Percentiles rank a stretch among this genome's conserved stretches.
phyloP scores from a whole-genome alignment of 2,888 invertebrate species.

The Melieria crassipennis region DNA sequence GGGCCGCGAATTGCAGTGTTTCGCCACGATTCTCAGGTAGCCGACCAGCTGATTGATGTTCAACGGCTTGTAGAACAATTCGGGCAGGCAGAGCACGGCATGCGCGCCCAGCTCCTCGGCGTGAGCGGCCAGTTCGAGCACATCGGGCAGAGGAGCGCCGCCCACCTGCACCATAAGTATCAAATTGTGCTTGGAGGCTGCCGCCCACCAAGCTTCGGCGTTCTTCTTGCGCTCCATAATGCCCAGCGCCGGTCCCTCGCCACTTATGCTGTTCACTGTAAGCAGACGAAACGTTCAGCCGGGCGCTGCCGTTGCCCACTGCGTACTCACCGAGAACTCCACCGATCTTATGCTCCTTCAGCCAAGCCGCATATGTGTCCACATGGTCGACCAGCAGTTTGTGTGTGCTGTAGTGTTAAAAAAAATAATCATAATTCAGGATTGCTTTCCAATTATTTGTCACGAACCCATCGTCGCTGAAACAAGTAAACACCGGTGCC shows the following conservation, averaged over 20 bases:
- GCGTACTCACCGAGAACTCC: slow-evolving; percentile 73
- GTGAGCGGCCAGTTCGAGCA: slow-evolving; percentile 74
- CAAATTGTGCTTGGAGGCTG: slow-evolving; percentile 68
- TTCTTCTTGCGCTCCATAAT: slow-evolving; percentile 74
- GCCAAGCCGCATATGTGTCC: slow-evolving; percentile 73
- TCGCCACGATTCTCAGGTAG: slow-evolving; percentile 74
- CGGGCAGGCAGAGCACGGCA: slow-evolving; percentile 79
- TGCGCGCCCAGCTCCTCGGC: slow-evolving; percentile 70
- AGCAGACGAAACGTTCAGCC: not conserved
- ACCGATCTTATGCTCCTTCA: slow-evolving; percentile 71
- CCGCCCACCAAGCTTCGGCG: slow-evolving; percentile 73
- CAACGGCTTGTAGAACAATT: slow-evolving; percentile 78
- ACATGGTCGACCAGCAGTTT: slow-evolving; percentile 61
- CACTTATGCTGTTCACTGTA: slow-evolving; percentile 79
- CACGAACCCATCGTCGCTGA: slow-evolving; percentile 70
- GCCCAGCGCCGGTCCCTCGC: slow-evolving; percentile 77
- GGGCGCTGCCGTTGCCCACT: not conserved
- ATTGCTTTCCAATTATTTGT: not conserved
- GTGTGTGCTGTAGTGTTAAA: not conserved
- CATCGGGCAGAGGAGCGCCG: slow-evolving; percentile 74
- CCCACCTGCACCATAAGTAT: slow-evolving; percentile 79
- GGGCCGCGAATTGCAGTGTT: slow-evolving; percentile 78
- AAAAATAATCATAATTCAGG: not conserved
- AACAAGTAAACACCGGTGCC: slow-evolving; percentile 78
- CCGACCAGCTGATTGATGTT: slow-evolving; percentile 70